phyloP scores from a whole-genome alignment of 2,888 invertebrate species.

The Ophion slaviceki region DNA sequence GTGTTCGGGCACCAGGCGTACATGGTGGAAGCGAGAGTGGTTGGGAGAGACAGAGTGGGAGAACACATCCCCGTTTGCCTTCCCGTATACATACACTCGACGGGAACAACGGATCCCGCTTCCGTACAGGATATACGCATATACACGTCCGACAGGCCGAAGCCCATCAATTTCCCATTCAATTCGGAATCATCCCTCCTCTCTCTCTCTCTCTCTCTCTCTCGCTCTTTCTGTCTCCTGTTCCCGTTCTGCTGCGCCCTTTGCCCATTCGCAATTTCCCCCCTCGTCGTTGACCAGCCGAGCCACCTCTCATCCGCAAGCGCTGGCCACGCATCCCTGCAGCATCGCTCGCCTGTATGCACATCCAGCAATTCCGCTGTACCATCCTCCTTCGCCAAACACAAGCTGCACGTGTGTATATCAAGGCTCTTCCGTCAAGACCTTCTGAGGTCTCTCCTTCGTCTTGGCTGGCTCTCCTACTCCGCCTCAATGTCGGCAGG shows the following conservation, averaged over 20 bases:
- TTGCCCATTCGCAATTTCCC: slow-evolving; percentile 38
- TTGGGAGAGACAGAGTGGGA: slow-evolving; percentile 22
- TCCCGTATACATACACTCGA: slow-evolving; percentile 71
- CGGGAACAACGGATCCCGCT: slow-evolving; percentile 75
- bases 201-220: slow-evolving; percentile 30
- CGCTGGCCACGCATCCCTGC: slow-evolving; percentile 51
- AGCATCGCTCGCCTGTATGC: slow-evolving; percentile 12
- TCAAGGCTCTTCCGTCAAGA: slow-evolving; percentile 48
- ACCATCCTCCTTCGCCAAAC: slow-evolving; percentile 24
- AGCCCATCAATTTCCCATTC: slow-evolving; percentile 80
- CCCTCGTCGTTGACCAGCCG: slow-evolving; percentile 52
- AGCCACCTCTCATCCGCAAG: slow-evolving; percentile 36
- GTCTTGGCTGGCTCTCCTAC: slow-evolving; percentile 35
- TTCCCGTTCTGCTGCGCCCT: slow-evolving; percentile 25
- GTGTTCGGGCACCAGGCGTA: slow-evolving; percentile 34
- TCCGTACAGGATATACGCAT: slow-evolving; percentile 75
- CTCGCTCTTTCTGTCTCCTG: slow-evolving; percentile 13
- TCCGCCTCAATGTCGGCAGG: slow-evolving; percentile 30
- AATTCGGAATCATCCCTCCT: slow-evolving; percentile 73
- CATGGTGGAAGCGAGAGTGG: slow-evolving; percentile 42
- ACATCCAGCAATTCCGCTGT: slow-evolving; percentile 36
- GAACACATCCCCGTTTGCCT: slow-evolving; percentile 48
- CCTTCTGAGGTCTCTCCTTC: slow-evolving; percentile 47
- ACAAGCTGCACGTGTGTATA: slow-evolving; percentile 9
- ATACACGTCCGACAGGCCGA: slow-evolving; percentile 76